These are phyloP conservation scores for Cyanistes caeruleus DNA, from an alignment of 2,113 vertebrate species.

Conservation along the genomic window DNA sequence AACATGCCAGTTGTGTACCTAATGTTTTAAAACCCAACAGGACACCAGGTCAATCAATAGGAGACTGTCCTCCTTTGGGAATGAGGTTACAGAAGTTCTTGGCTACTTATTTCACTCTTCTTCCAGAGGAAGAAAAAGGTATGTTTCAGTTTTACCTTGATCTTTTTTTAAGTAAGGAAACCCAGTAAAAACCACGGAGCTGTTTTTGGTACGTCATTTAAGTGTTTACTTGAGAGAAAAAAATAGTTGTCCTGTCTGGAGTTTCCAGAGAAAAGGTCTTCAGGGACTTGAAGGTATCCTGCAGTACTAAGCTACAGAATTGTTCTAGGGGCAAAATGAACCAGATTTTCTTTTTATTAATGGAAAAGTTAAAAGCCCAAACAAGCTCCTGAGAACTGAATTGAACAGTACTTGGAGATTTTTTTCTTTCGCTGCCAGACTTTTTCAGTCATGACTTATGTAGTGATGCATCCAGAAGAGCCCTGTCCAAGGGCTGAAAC, in stretches of 20 bases:
- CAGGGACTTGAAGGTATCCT: not conserved
- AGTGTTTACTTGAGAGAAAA: not conserved
- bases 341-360: not conserved
- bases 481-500: not conserved
- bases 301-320: not conserved
- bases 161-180: not conserved
- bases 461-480: not conserved
- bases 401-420: not conserved
- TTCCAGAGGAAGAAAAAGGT: conserved; percentile 86
- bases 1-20: not conserved
- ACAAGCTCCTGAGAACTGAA: not conserved
- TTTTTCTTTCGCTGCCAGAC: not conserved
- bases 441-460: not conserved
- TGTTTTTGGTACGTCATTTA: not conserved
- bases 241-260: not conserved
- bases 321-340: not conserved
- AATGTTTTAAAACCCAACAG: conserved; percentile 69
- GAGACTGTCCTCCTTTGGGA: conserved; percentile 86
- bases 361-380: not conserved
- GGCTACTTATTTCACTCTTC: conserved; percentile 78
- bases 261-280: not conserved
- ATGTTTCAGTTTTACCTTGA: conserved; percentile 6
- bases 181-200: not conserved
- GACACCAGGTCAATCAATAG: conserved; percentile 78
- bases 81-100: conserved; percentile 86